Conservation (phyloP, 2,888 invertebrate species). For the Hymenopus coronatus region DNA sequence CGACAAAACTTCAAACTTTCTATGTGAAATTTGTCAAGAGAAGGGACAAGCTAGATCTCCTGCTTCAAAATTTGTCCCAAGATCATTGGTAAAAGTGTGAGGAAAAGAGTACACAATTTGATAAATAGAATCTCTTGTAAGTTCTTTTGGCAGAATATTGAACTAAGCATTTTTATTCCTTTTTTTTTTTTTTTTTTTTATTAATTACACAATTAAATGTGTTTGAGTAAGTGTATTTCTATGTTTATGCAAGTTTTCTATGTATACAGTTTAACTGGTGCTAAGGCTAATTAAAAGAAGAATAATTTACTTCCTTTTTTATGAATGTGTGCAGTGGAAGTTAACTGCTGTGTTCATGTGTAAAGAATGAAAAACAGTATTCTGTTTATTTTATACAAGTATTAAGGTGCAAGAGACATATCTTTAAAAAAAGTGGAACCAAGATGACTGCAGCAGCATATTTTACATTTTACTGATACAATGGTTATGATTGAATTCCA, state of each 20-base stretch:
- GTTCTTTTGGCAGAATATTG: not conserved
- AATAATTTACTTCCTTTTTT: not conserved
- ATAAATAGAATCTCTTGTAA: not conserved
- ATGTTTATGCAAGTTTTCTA: not conserved
- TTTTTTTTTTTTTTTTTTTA: not conserved
- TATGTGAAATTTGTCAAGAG: constrained; percentile 36
- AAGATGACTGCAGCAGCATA: not conserved
- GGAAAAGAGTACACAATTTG: not conserved
- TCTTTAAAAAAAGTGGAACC: not conserved
- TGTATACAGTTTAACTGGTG: not conserved
- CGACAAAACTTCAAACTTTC: constrained; percentile 28
- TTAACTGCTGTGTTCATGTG: not conserved
- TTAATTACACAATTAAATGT: not conserved
- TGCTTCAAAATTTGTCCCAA: constrained; percentile 14
- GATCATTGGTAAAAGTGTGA: constrained; percentile 26
- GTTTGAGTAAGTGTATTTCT: not conserved
- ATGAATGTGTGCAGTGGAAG: not conserved
- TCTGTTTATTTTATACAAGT: not conserved
- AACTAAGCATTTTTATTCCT: not conserved
- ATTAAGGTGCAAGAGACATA: not conserved
- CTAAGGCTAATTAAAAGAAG: not conserved
- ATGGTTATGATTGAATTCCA: not conserved
- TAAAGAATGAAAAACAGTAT: not conserved
- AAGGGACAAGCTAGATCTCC: constrained; percentile 31
- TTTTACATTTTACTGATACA: not conserved